Evolutionary conservation across 2,888 invertebrate genomes (phyloP).

Genomic region (Latrodectus hesperus): DNA sequence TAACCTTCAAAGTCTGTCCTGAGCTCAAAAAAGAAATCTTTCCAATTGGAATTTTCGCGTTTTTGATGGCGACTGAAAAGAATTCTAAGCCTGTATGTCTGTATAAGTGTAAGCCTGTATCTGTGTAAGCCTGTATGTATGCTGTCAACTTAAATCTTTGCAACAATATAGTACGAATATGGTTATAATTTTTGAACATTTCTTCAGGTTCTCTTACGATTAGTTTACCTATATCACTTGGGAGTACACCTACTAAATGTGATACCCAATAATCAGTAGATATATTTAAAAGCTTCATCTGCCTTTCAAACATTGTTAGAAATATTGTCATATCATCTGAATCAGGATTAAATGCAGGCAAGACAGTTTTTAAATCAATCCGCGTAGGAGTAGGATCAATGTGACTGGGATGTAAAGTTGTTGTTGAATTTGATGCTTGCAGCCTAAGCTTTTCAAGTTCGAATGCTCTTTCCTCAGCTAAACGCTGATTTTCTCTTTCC

Average conservation of each 20-base stretch:
- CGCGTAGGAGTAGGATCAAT: neutral
- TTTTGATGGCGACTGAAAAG: conserved; percentile 17
- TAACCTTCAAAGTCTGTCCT: conserved; percentile 19
- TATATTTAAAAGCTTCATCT: conserved; percentile 26
- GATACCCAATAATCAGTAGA: neutral
- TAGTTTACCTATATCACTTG: no score
- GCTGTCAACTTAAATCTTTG: conserved; percentile 18
- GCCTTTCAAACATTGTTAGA: conserved; percentile 7
- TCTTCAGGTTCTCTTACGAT: conserved; percentile 9
- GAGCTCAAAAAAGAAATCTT: conserved; percentile 12
- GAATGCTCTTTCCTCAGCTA: conserved; percentile 13
- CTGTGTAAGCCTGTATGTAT: no score
- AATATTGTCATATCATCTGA: conserved; percentile 3
- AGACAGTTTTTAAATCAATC: conserved; percentile 14
- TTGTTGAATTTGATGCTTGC: neutral
- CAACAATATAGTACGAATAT: conserved; percentile 10
- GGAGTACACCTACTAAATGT: conserved; percentile 13
- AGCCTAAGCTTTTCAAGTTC: conserved; percentile 18
- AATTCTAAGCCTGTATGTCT: neutral
- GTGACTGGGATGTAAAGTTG: neutral
- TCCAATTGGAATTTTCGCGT: no score
- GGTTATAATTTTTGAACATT: conserved; percentile 13
- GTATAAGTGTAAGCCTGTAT: no score
- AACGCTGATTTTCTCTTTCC: neutral
- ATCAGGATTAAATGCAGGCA: conserved; percentile 6